These are phyloP conservation scores for Lasioglossum baleicum DNA, from an alignment of 1,140 invertebrate species.

Conservation along the genomic window DNA sequence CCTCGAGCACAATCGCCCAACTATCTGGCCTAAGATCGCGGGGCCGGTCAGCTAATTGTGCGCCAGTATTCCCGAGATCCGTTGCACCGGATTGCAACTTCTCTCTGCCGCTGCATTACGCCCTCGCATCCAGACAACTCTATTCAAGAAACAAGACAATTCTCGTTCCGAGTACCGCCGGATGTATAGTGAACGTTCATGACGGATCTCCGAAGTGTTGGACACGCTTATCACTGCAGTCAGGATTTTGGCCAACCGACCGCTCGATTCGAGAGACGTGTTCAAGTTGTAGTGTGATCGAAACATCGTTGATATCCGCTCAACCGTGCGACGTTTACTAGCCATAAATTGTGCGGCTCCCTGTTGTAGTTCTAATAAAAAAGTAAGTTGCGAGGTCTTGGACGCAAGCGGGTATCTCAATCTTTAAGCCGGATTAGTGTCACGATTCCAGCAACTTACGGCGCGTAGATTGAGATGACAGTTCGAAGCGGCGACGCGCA, in stretches of 20 bases:
- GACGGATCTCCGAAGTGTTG: background rate
- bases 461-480: conserved; percentile 57
- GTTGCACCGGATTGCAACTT: background rate
- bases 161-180: background rate
- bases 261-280: background rate
- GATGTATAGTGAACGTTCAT: background rate
- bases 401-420: background rate
- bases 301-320: conserved; percentile 7
- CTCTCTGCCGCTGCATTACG: too few relatives aligned
- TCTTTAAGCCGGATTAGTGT: conserved; percentile 34
- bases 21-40: background rate
- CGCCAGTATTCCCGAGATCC: background rate
- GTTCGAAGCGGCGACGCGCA: conserved; percentile 44
- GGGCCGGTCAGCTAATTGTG: background rate
- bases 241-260: background rate
- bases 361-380: conserved; percentile 4
- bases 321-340: conserved; percentile 13
- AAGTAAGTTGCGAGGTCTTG: conserved; percentile 1
- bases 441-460: conserved; percentile 44
- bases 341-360: conserved; percentile 20
- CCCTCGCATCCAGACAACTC: background rate
- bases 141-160: conserved; percentile 4
- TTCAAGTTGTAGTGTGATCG: background rate
- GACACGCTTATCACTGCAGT: background rate
- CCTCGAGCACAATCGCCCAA: background rate